phyloP scores from a whole-genome alignment of 2,888 invertebrate genomes.

The Clitarchus hookeri region DNA sequence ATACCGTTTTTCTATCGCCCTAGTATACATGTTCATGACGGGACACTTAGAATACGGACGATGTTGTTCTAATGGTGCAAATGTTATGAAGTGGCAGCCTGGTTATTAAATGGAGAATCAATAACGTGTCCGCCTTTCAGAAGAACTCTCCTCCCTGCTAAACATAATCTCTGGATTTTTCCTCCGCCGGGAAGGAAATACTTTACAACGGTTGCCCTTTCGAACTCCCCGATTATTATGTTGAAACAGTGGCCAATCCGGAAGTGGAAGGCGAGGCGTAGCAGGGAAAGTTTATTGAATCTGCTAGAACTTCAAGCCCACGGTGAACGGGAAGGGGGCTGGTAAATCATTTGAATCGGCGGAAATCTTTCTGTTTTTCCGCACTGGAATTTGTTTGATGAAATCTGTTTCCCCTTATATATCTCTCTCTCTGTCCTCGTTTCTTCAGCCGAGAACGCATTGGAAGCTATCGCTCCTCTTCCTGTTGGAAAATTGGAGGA shows the following conservation, averaged over 20 bases:
- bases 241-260: not conserved
- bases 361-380: not conserved
- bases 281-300: not conserved
- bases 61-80: too few species aligned
- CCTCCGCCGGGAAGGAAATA: not conserved
- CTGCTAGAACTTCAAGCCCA: not conserved
- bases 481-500: not conserved
- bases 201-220: not conserved
- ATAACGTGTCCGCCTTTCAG: not conserved
- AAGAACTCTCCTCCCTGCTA: not conserved
- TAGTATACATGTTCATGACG: too few species aligned
- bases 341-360: not conserved
- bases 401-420: not conserved
- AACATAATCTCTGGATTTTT: not conserved
- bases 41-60: too few species aligned
- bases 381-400: conserved; percentile 14
- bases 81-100: not conserved
- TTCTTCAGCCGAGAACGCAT: not conserved
- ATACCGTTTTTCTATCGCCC: too few species aligned
- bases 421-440: not conserved
- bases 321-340: not conserved
- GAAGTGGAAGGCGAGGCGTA: not conserved
- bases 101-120: not conserved
- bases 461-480: not conserved
- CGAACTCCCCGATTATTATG: conserved; percentile 1